Evolutionary conservation across 2,113 vertebrate species (phyloP), one percentile per base, ranked within the genome.

Genomic region (Sinosuthora webbiana): DNA sequence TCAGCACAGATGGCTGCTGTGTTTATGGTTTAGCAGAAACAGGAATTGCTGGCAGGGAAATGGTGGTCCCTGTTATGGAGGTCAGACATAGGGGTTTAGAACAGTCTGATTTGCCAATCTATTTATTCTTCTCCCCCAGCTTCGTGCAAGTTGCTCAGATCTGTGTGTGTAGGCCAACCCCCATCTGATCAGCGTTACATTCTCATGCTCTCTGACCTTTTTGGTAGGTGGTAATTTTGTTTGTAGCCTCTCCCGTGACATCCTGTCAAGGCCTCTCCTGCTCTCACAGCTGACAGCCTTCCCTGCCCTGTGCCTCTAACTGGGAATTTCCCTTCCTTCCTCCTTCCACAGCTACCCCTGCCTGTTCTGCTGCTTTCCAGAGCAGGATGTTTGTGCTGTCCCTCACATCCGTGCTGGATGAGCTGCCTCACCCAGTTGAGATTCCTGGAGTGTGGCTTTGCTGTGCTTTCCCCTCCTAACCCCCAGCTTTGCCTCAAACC

Each of bases 141-240:
- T 83, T 87, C 50, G 23, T 0, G 0, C 70, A 59, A 91, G 10
- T 50, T 42, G 56, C 81, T 94, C 57, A 28, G 74, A 37, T 55
- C 9, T 62, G 15, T 39, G 31, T 56, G 55, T 57, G 60, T 22
- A 80, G 57, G n/a, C 37, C 4, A 39, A 2, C 31, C 49, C 68
- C 76, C 44, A 4, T 90, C 31, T 35, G 83, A 91, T 53, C 82
- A 82, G 81, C 35, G 1, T 78, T 10, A 3, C 2, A 2, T 93
- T 95, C 95, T 91, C 94, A 95, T 82, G 81, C 89, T 93, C 94
- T 35, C 89, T 87, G 95, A 89, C 89, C 89, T 74, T 77, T 78
- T 39, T 6, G 3, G 93, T 83, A 89, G 87, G 87, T 85, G 84
- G 90, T 73, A 33, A 41, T 93, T 93, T 49, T 73, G 81, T 87